phyloP scores from a whole-genome alignment of 2,113 vertebrate genomes.

The Upupa epops region DNA sequence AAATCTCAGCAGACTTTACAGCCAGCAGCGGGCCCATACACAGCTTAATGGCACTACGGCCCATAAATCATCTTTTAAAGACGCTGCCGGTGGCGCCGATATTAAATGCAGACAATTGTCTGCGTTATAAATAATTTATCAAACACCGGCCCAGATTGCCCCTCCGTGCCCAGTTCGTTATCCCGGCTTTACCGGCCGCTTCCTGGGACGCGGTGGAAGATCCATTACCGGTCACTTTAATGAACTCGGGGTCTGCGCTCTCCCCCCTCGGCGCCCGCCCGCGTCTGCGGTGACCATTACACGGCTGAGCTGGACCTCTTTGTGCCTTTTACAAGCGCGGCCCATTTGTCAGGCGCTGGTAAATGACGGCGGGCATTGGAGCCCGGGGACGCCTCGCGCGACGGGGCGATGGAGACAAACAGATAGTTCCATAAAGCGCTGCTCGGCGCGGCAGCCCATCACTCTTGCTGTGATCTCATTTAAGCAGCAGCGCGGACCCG shows the following conservation, averaged over 20 bases:
- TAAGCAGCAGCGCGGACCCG: conserved; percentile 71
- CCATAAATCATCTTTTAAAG: conserved; percentile 99
- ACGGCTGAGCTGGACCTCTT: conserved; percentile 74
- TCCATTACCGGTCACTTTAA: conserved; percentile 90
- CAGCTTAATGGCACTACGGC: conserved; percentile 92
- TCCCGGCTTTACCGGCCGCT: conserved; percentile 85
- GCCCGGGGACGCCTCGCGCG: conserved; percentile 80
- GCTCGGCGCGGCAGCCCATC: conserved; percentile 73
- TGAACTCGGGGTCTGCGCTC: conserved; percentile 80
- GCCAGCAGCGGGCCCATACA: conserved; percentile 90
- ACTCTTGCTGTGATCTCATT: conserved; percentile 79
- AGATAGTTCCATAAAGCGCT: conserved; percentile 79
- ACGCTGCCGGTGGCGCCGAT: conserved; percentile 89
- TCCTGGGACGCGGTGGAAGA: conserved; percentile 90
- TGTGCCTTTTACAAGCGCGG: conserved; percentile 81
- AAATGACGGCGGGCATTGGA: conserved; percentile 88
- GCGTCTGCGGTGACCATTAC: conserved; percentile 91
- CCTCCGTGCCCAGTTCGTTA: conserved; percentile 86
- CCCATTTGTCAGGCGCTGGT: conserved; percentile 91
- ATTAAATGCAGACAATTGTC: conserved; percentile 97
- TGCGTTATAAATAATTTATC: conserved; percentile 99
- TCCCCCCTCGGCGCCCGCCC: conserved; percentile 81
- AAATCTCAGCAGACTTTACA: conserved; percentile 92
- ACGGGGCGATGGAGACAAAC: conserved; percentile 79
- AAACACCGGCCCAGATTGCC: conserved; percentile 85